phyloP scores from a whole-genome alignment of 2,888 invertebrate genomes.

The Hipparchia sbordonii region DNA sequence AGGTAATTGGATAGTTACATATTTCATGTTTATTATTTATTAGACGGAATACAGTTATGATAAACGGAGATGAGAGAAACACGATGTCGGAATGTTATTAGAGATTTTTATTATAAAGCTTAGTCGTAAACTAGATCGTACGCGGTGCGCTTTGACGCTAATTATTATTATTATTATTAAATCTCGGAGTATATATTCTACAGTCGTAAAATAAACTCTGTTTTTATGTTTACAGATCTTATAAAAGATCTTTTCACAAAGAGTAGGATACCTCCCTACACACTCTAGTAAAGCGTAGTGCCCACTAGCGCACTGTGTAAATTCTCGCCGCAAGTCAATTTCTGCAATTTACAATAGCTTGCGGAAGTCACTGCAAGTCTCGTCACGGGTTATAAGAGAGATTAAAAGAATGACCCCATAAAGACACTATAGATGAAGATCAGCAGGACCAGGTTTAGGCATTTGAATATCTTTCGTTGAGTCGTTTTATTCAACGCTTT shows the following conservation, averaged over 20 bases:
- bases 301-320: no score
- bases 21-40: conserved; percentile 60
- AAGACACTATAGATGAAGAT: no score
- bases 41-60: conserved; percentile 59
- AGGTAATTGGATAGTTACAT: conserved; percentile 69
- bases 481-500: no score
- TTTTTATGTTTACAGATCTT: conserved; percentile 8
- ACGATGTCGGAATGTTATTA: conserved; percentile 71
- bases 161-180: conserved; percentile 40
- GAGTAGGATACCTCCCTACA: background rate
- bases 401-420: no score
- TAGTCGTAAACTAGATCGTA: conserved; percentile 68
- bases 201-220: conserved; percentile 15
- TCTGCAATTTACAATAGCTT: no score
- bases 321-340: no score
- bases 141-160: conserved; percentile 46
- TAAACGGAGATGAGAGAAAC: conserved; percentile 62
- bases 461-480: no score
- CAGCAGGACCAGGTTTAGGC: no score
- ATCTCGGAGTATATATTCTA: conserved; percentile 18
- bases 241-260: background rate
- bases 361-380: no score
- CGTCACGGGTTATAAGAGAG: no score
- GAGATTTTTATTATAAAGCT: conserved; percentile 70
- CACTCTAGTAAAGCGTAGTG: no score